Percentiles rank a stretch among this genome's conserved stretches.
Conservation (phyloP, 1,140 invertebrate genomes). For the Sitodiplosis mosellana region DNA sequence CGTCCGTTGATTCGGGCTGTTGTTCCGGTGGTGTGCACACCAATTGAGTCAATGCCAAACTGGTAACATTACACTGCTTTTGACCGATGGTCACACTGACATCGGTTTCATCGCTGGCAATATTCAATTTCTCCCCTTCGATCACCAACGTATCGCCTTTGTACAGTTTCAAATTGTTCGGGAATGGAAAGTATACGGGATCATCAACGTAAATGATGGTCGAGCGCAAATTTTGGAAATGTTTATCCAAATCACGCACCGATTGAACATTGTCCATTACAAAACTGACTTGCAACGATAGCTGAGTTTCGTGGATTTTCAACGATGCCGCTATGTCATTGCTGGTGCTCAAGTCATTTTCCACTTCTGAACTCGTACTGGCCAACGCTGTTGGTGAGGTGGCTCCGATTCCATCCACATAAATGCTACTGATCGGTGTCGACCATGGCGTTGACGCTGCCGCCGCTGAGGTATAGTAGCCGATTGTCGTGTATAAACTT, state of each 20-base stretch:
- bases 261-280: conserved; percentile 88
- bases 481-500: neutral
- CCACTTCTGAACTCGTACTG: neutral
- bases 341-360: conserved; percentile 7
- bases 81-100: conserved; percentile 85
- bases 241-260: conserved; percentile 73
- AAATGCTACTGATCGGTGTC: neutral
- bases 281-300: conserved; percentile 65
- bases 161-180: conserved; percentile 68
- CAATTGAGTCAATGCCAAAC: conserved; percentile 69
- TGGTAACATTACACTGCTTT: conserved; percentile 78
- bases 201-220: conserved; percentile 80
- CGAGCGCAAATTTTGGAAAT: conserved; percentile 58
- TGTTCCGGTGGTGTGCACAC: conserved; percentile 76
- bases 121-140: conserved; percentile 80
- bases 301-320: conserved; percentile 31
- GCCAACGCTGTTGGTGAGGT: neutral
- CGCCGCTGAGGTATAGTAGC: neutral
- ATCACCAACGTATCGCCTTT: conserved; percentile 92
- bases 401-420: neutral
- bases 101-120: conserved; percentile 81
- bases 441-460: neutral
- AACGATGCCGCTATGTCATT: conserved; percentile 11
- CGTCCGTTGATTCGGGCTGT: conserved; percentile 72
- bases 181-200: conserved; percentile 78